Evolutionary conservation across 2,113 vertebrate species (phyloP), one percentile per base, ranked within the genome.

Genomic region (Corythornis madagascariensis): DNA sequence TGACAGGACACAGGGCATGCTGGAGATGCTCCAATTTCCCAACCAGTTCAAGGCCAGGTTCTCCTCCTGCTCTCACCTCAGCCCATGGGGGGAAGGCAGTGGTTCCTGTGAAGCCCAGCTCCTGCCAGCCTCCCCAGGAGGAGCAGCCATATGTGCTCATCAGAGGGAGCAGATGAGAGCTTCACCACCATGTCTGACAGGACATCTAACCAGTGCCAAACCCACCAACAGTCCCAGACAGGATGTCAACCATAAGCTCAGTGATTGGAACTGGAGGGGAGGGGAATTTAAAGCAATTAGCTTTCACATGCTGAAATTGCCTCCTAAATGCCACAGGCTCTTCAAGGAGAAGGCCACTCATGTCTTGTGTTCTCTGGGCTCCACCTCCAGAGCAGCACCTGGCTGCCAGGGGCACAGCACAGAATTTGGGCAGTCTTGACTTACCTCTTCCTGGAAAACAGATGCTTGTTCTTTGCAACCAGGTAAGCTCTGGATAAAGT

Each of bases 401-500:
- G 9, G 4, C 47, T 76, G 74, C 52, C 63, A 13, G 10, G 0
- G 7, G 29, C 65, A 43, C 26, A 5, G 66, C 15, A 40, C 38
- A 29, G 56, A 40, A 7, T 2, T 21, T 17, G 42, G 55, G 50
- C 47, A 60, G 64, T 11, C 16, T 18, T 7, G 3, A 57, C 96
- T 97, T 95, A 99, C 98, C 98, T 99, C 98, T 22, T 98, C 98
- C 95, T 98, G 98, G 97, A 99, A 99, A 14, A 98, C 97, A 20
- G 97, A 95, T 1, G 98, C 98, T 48, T 99, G 98, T 40, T 99
- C 98, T 93, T 98, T 98, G 96, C 99, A 99, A 20, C 99, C 99
- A 22, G 98, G 98, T 3, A 99, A 95, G 56, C 98, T 98, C 96
- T 98, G 98, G 38, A 99, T 97, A 83, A 99, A 99, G 93, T 90